These are phyloP conservation scores for Sarcoramphus papa DNA, from an alignment of 2,797 vertebrate genomes.

Conservation along the genomic window DNA sequence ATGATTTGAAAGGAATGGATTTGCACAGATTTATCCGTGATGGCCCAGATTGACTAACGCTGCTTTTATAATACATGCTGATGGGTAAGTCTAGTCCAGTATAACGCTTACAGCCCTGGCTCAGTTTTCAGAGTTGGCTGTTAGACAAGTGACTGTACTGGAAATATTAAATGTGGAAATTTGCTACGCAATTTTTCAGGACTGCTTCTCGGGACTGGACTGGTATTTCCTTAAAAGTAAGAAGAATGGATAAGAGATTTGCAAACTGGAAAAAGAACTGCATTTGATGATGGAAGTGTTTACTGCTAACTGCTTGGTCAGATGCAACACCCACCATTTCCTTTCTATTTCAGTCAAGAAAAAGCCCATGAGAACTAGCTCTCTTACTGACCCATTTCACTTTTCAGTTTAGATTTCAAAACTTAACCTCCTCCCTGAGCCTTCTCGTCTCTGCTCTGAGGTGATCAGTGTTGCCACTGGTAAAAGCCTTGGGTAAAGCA, in stretches of 20 bases:
- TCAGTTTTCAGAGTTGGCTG: neutral
- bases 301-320: constrained; percentile 21
- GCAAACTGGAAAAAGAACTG: neutral
- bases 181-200: constrained; percentile 4
- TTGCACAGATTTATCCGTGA: neutral
- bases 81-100: neutral
- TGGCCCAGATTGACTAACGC: neutral
- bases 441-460: neutral
- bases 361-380: neutral
- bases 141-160: neutral
- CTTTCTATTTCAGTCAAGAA: constrained; percentile 3
- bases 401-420: neutral
- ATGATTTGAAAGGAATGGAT: neutral
- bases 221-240: constrained; percentile 50
- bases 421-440: neutral
- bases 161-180: constrained; percentile 25
- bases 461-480: neutral
- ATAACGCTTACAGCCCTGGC: neutral
- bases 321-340: constrained; percentile 40
- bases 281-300: neutral
- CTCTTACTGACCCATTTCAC: neutral
- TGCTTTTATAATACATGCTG: neutral
- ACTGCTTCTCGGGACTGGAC: neutral
- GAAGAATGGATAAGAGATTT: constrained; percentile 8
- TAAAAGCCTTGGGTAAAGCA: neutral